Evolutionary conservation across 1,140 invertebrate species (phyloP), one percentile per base, ranked within the genome.

Genomic region (Tetragnatha versicolor): DNA sequence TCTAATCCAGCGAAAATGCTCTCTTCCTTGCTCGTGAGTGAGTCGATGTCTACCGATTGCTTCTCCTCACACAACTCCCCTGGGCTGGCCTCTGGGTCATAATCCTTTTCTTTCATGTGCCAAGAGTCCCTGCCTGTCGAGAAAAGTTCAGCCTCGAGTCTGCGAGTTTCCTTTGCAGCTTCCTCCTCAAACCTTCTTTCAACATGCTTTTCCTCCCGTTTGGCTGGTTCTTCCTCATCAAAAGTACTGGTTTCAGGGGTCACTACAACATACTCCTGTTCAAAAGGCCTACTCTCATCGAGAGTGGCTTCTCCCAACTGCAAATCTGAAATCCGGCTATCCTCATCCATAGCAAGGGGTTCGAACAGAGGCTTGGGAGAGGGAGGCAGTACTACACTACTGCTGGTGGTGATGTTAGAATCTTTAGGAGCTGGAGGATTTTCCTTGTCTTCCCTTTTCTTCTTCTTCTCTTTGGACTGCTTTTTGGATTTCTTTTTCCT

Each of bases 401-500:
- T 27, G 7, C 31, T 35, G 9, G 39, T 42, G 55, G 33, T 70
- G 12, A 47, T 45, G 2, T 37, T 29, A 22, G 53, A 66, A 22
- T 45, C 27, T n/a, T n/a, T n/a, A n/a, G n/a, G n/a, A n/a, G n/a
- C n/a, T n/a, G n/a, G n/a, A n/a, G n/a, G n/a, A n/a, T n/a, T n/a
- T 61, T 61, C 20, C 22, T 66, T 45, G 53, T 70, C 25, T 47
- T 80, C 79, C n/a, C 63, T 25, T 79, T 80, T 82, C 37, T 81
- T 79, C 27, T 76, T 78, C 14, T 68, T 60, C 58, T 82, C 81
- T 65, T 81, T 84, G 79, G 22, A 81, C 81, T 70, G 83, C 86
- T 82, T 93, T 92, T 10, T 84, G 82, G 37, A 87, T 85, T 14
- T 84, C 85, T 5, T 85, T 37, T 72, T 81, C 42, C 68, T 72